Base-by-base conservation (phyloP, 2,113 vertebrate genomes). In the Bufo gargarizans region DNA sequence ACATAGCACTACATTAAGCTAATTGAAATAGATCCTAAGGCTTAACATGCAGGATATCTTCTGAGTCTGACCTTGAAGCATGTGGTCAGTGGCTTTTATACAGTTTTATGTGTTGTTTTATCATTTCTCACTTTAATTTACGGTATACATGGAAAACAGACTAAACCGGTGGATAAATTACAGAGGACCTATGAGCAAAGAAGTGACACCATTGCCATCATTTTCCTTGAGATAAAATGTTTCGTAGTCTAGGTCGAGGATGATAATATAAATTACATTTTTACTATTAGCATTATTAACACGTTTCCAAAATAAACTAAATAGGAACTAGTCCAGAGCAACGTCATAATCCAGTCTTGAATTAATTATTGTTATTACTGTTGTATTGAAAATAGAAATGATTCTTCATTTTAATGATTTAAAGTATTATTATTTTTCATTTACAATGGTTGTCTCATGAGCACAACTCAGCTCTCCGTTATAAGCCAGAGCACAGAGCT, bases 21-120 rank as follows among this genome's bases (percentile, higher is more conserved):
- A 82, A 82, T 63, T 82, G 59, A 65, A 47, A 65, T 61, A 45
- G 19, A 82, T 65, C 80, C 80, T 47, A 63, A 50, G 80, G 80
- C 59, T 82, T 45, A 65, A 47, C 58, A 82, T 47, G 58, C 59
- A 47, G 56, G 79, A 65, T 65, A 61, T 78, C 43, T 20, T 65
- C 59, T 82, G 43, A 82, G 49, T 65, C 19, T 65, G 80, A 49
- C 80, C 80, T 82, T 82, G 58, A n/a, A 20, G 8, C 59, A 59
- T 49, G 17, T 61, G 80, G 80, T 82, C 9, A 43, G 16, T 47
- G n/a, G 16, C 33, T 17, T 61, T 61, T 58, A 12, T 6, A 6
- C 9, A 49, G 10, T 82, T 82, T 65, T 47, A 82, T 47, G 17
- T 81, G 22, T 58, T 59, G 33, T 33, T 43, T 59, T 80, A n/a